Conservation (phyloP, 2,797 vertebrate genomes). For the Gallinago solitaria region DNA sequence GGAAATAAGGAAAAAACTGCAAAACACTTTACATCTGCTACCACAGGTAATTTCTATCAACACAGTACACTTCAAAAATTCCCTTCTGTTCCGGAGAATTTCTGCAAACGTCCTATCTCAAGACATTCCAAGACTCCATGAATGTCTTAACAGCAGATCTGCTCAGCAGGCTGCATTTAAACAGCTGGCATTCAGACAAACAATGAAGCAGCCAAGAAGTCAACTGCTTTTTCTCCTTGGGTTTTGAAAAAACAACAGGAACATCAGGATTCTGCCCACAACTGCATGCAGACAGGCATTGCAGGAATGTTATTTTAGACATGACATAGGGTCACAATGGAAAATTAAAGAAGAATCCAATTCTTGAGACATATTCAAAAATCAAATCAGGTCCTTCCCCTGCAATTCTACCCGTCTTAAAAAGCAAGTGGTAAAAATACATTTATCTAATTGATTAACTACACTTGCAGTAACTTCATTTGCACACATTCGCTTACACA, state of each 20-base stretch:
- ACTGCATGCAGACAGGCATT: not conserved
- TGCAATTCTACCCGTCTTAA: accelerated
- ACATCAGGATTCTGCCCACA: not conserved
- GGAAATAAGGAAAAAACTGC: not conserved
- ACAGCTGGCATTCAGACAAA: not conserved
- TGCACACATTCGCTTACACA: not conserved
- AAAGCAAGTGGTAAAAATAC: not conserved
- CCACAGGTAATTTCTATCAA: not conserved
- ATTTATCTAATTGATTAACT: not conserved
- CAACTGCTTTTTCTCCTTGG: not conserved
- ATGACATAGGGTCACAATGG: not conserved
- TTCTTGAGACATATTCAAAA: not conserved
- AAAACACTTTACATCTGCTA: not conserved
- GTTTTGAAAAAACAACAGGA: not conserved
- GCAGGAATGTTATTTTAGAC: not conserved
- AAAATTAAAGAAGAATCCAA: not conserved
- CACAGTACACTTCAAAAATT: not conserved
- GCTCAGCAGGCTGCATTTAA: not conserved
- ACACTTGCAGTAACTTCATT: not conserved
- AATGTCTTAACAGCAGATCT: not conserved
- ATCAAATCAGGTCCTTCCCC: not conserved
- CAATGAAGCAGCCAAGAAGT: not conserved
- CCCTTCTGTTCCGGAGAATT: not conserved
- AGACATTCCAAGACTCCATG: not conserved
- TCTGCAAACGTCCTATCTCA: not conserved